phyloP scores from a whole-genome alignment of 2,113 vertebrate genomes.

The Phyllopteryx taeniolatus region DNA sequence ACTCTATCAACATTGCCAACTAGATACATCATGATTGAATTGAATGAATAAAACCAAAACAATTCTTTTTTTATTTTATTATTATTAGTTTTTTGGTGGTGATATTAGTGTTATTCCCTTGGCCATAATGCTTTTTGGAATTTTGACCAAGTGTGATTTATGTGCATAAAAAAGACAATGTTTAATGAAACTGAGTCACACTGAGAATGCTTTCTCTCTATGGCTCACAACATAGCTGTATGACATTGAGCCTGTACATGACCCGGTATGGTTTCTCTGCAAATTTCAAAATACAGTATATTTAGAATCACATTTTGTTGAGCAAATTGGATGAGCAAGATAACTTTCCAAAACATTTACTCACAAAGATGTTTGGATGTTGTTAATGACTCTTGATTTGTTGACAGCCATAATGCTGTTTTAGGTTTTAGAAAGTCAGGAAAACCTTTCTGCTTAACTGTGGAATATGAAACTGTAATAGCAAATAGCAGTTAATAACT shows the following conservation, averaged over 20 bases:
- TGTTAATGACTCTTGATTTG: slow-evolving; percentile 12
- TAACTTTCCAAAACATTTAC: slow-evolving; percentile 3
- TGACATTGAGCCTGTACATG: not conserved
- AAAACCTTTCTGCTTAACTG: not conserved
- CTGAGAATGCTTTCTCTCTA: slow-evolving; percentile 15
- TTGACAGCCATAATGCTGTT: slow-evolving; percentile 26
- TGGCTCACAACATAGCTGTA: not conserved
- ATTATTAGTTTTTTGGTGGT: slow-evolving; percentile 10
- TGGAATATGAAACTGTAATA: slow-evolving; percentile 3
- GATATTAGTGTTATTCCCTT: slow-evolving; percentile 35
- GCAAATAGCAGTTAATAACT: not conserved
- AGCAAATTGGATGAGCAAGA: not conserved
- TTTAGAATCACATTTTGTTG: not conserved
- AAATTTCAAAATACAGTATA: not conserved
- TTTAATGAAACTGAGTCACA: slow-evolving; percentile 8
- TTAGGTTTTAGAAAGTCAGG: slow-evolving; percentile 18
- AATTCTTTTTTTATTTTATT: slow-evolving; percentile 7
- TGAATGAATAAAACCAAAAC: slow-evolving; percentile 8
- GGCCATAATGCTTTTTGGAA: slow-evolving; percentile 16
- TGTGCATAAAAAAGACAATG: slow-evolving; percentile 19
- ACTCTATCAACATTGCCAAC: slow-evolving; percentile 2
- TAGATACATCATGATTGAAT: slow-evolving; percentile 3
- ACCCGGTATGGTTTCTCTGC: not conserved
- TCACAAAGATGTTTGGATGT: slow-evolving; percentile 29
- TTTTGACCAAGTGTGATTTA: slow-evolving; percentile 20